Evolutionary conservation across 1,140 invertebrate species (phyloP), one percentile per base, ranked within the genome.

Genomic region (Scylla paramamosain): DNA sequence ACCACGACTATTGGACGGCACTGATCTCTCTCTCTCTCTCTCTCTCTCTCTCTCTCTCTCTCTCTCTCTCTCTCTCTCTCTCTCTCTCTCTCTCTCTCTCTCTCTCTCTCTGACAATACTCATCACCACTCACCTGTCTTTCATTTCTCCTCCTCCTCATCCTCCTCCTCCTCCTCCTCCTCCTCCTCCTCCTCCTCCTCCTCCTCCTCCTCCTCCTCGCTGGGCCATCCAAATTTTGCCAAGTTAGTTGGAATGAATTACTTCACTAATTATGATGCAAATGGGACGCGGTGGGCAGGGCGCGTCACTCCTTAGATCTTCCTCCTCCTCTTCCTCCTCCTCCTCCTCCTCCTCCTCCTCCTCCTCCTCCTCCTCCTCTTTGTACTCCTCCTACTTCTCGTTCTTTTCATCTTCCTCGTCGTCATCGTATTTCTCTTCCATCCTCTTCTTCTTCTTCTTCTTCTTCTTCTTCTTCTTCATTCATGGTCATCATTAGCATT

Each of bases 181-280:
- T 25, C 14, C 14, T 25, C 16, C 87, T n/a, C 28, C 28, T 46
- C 32, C 87, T 28, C 39, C 28, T n/a, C n/a, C 16, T 46, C 39
- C n/a, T 48, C 28, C 39, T 25, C 14, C 14, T 25, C 16, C 87
- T n/a, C 28, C 28, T 46, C 32, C 87, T 28, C 39, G 4, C 28
- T n/a, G 0, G 4, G 2, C 28, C 87, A 14, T 25, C n/a, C 48
- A 67, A 32, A 29, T 29, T 28, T 77, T 77, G 25, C n/a, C 32
- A 7, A 77, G 67, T 77, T 77, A 77, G 28, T 77, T 77, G 89
- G 89, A 91, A 91, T 91, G 89, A 91, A 91, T 91, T 77, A n/a
- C 90, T 91, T 91, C 20, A 31, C 52, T 91, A 91, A 91, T 91
- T 91, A 91, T 91, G 59, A 91, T 91, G 90, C 90, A 91, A 91